Percentiles rank a stretch among this genome's conserved stretches.
Conservation (phyloP, 92 coral and sea anemone genomes). For the Hydrozoanthus gracilis region DNA sequence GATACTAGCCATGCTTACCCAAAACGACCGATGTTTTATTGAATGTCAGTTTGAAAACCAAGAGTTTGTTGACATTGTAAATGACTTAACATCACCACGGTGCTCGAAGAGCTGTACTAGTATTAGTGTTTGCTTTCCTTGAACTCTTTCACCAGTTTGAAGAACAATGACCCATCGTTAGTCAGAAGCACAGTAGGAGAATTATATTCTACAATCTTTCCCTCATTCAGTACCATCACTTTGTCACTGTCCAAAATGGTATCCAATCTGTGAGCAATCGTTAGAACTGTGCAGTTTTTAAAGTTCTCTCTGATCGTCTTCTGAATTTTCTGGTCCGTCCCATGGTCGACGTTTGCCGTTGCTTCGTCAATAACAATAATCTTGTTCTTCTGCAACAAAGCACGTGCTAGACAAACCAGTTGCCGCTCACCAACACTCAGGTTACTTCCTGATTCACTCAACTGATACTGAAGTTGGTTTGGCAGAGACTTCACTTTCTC, state of each 20-base stretch:
- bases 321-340: conserved; percentile 25
- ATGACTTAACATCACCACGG: too few relatives aligned
- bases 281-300: conserved; percentile 15
- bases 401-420: conserved; percentile 21
- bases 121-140: background rate
- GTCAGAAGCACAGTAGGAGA: background rate
- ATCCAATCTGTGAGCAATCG: conserved; percentile 29
- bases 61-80: too few relatives aligned
- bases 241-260: conserved; percentile 22
- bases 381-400: conserved; percentile 25
- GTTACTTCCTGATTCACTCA: conserved; percentile 20
- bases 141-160: background rate
- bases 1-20: too few relatives aligned
- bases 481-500: conserved; percentile 7
- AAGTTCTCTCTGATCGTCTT: conserved; percentile 11
- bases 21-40: too few relatives aligned
- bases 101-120: too few relatives aligned
- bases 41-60: too few relatives aligned
- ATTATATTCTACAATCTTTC: conserved; percentile 5
- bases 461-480: conserved; percentile 11
- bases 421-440: conserved; percentile 42
- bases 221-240: conserved; percentile 16
- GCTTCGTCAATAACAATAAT: conserved; percentile 42
- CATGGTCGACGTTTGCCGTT: conserved; percentile 32
- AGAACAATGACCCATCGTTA: background rate